These are phyloP conservation scores for Bombyx huttoni DNA, from an alignment of 2,888 invertebrate species.

Conservation along the genomic window DNA sequence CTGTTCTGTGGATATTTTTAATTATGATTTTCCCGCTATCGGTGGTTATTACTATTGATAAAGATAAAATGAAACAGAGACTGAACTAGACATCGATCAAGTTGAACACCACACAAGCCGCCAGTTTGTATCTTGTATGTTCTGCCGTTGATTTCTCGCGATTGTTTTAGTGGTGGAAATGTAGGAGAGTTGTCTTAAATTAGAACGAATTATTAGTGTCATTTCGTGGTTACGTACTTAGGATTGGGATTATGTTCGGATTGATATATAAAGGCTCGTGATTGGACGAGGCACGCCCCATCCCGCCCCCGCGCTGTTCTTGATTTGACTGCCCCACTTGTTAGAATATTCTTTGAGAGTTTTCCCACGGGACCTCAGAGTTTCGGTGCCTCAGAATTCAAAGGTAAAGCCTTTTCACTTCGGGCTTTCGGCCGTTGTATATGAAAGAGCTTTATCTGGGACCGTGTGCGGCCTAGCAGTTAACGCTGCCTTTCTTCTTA, in stretches of 20 bases:
- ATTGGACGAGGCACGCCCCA: conserved; percentile 34
- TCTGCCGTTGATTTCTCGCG: neutral
- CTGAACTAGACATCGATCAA: no score
- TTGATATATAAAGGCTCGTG: conserved; percentile 35
- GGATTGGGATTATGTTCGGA: conserved; percentile 27
- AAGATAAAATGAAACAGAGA: no score
- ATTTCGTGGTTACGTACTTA: conserved; percentile 18
- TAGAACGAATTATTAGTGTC: conserved; percentile 10
- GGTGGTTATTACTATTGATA: no score
- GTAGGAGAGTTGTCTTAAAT: neutral
- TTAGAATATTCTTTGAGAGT: conserved; percentile 2
- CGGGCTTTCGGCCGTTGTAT: neutral
- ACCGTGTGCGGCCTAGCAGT: no score
- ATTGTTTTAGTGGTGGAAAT: neutral
- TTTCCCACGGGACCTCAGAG: neutral
- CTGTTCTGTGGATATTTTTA: no score
- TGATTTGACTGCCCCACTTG: conserved; percentile 29
- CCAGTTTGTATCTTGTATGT: no score
- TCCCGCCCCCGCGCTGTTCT: conserved; percentile 57
- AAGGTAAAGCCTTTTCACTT: conserved; percentile 1
- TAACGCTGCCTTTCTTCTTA: no score
- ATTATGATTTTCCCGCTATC: no score
- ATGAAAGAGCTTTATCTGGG: neutral
- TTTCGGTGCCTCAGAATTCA: neutral
- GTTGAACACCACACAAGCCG: no score